A percentile compares a stretch with the other conserved stretches of the same genome.
phyloP scores from a whole-genome alignment of 2,888 invertebrate genomes.

The Lepidochrysops patricia region DNA sequence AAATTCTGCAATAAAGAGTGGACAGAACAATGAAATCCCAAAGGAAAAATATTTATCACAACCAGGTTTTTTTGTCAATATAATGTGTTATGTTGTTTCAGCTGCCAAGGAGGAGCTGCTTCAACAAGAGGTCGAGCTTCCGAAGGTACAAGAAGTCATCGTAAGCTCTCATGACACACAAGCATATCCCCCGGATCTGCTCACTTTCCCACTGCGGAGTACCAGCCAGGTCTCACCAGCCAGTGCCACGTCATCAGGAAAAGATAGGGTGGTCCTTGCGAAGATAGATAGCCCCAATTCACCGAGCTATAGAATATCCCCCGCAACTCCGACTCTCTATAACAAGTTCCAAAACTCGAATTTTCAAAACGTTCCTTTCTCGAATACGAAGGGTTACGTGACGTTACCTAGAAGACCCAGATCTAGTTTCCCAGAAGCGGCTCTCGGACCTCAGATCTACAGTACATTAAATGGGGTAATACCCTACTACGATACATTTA shows the following conservation, averaged over 20 bases:
- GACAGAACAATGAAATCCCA: no score
- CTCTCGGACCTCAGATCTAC: slow-evolving; percentile 58
- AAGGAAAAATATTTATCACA: no score
- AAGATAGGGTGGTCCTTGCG: slow-evolving; percentile 28
- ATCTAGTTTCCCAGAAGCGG: slow-evolving; percentile 75
- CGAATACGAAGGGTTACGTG: slow-evolving; percentile 85
- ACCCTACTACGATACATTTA: slow-evolving; percentile 84
- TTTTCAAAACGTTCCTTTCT: slow-evolving; percentile 71
- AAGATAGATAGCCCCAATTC: slow-evolving; percentile 51
- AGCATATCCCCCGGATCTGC: slow-evolving; percentile 86
- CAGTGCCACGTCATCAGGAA: slow-evolving; percentile 33
- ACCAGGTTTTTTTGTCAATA: no score
- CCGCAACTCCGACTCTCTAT: slow-evolving; percentile 44
- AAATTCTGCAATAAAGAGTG: no score
- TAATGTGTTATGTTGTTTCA: no score
- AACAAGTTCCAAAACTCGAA: slow-evolving; percentile 76
- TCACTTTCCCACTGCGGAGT: slow-evolving; percentile 81
- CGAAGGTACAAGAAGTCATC: slow-evolving; percentile 68
- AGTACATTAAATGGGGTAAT: slow-evolving; percentile 64
- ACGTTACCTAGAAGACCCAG: slow-evolving; percentile 88
- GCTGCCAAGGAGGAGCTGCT: slow-evolving; percentile 77
- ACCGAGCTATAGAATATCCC: slow-evolving; percentile 47
- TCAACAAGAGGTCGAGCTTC: slow-evolving; percentile 74
- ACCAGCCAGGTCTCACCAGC: slow-evolving; percentile 68
- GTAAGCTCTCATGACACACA: slow-evolving; percentile 66